These are phyloP conservation scores for Leucoraja erinaceus DNA, from an alignment of 2,113 vertebrate genomes.

Conservation along the genomic window DNA sequence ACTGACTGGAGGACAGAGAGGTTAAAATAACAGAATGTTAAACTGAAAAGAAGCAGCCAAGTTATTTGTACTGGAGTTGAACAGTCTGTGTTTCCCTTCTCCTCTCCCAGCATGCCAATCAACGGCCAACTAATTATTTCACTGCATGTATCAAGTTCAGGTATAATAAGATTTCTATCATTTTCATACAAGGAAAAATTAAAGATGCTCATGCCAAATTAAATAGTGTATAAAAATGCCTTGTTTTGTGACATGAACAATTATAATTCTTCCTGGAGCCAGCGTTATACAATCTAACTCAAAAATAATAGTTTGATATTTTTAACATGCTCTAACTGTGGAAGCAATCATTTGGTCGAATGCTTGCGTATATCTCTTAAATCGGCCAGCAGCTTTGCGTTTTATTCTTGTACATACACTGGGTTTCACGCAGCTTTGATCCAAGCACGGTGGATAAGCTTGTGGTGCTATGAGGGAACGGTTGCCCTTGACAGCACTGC, in stretches of 20 bases:
- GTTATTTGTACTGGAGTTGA: too few species aligned
- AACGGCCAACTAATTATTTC: too few species aligned
- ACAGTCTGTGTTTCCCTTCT: too few species aligned
- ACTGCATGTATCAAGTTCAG: too few species aligned
- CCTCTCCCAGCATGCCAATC: too few species aligned
- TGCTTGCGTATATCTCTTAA: neutral
- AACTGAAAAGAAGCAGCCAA: too few species aligned
- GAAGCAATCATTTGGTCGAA: neutral
- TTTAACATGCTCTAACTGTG: neutral
- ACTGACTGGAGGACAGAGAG: too few species aligned
- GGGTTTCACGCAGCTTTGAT: neutral
- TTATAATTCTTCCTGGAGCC: neutral
- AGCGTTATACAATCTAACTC: neutral
- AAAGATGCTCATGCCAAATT: neutral
- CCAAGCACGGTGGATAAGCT: too few species aligned
- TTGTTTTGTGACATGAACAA: neutral
- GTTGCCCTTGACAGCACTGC: too few species aligned
- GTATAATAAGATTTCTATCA: neutral
- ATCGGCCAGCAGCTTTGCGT: neutral
- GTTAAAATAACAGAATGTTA: too few species aligned
- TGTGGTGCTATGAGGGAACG: too few species aligned
- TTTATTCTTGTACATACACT: neutral
- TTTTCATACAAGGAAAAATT: neutral
- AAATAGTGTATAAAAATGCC: neutral
- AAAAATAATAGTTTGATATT: neutral